Evolutionary conservation across 1,140 invertebrate genomes (phyloP).

Genomic region (Anadara kagoshimensis): DNA sequence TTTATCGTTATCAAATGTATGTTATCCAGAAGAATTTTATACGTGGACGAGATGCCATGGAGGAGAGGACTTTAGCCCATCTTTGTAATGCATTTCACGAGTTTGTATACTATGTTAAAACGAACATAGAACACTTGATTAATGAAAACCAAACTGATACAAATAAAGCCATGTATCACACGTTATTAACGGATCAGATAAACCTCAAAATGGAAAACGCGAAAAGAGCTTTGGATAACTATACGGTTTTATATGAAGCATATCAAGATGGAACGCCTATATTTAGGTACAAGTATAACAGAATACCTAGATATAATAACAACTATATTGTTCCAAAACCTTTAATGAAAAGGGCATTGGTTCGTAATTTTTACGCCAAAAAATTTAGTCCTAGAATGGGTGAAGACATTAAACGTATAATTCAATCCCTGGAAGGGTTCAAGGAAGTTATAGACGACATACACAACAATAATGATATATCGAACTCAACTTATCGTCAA

Average conservation of each 20-base stretch:
- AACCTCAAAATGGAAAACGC: constrained; percentile 41
- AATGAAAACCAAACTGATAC: constrained; percentile 1
- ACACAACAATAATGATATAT: constrained; percentile 13
- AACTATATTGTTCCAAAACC: constrained; percentile 48
- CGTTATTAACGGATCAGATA: constrained; percentile 27
- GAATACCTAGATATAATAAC: constrained; percentile 46
- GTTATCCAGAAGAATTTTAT: constrained; percentile 55
- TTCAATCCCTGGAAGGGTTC: constrained; percentile 17
- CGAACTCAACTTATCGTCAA: constrained; percentile 41
- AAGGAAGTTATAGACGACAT: constrained; percentile 23
- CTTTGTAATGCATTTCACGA: constrained; percentile 54
- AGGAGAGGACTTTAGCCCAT: constrained; percentile 52
- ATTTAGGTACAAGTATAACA: constrained; percentile 48
- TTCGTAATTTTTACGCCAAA: constrained; percentile 40
- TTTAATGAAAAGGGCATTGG: constrained; percentile 41
- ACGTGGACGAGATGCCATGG: constrained; percentile 52
- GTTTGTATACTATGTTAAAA: constrained; percentile 41
- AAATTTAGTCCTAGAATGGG: constrained; percentile 39
- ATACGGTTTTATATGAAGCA: constrained; percentile 45
- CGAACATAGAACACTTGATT: constrained; percentile 29
- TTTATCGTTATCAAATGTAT: constrained; percentile 51
- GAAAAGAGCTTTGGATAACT: constrained; percentile 45
- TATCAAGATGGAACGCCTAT: constrained; percentile 52
- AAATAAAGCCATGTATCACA: constrained; percentile 34
- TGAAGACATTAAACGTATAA: constrained; percentile 36